Percentiles rank a stretch among this genome's conserved stretches.
phyloP scores from a whole-genome alignment of 2,797 vertebrate genomes.

The Channallabes apus region DNA sequence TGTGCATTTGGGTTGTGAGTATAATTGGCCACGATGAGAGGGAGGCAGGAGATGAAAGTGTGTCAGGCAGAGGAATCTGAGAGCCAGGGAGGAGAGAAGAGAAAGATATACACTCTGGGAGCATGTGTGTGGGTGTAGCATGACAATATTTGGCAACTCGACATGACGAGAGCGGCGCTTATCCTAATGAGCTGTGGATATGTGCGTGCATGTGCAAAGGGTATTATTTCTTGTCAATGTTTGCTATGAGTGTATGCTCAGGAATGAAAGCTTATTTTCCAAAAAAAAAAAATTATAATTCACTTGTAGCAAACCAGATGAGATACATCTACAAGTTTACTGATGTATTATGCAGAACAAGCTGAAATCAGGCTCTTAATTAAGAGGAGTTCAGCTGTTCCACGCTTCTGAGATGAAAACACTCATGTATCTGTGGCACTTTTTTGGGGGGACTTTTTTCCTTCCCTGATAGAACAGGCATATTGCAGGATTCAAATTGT shows the following conservation, averaged over 20 bases:
- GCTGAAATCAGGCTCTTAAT: slow-evolving; percentile 15
- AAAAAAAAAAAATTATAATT: not conserved
- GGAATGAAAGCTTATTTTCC: slow-evolving; percentile 3
- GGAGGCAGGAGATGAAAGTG: slow-evolving; percentile 36
- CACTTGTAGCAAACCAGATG: not conserved
- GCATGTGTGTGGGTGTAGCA: slow-evolving; percentile 38
- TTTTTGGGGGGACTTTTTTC: not conserved
- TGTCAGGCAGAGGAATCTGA: slow-evolving; percentile 41
- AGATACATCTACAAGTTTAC: not conserved
- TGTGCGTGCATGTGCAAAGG: slow-evolving; percentile 16
- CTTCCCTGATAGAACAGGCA: too few relatives aligned
- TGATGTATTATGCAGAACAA: slow-evolving; percentile 4
- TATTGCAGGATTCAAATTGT: too few relatives aligned
- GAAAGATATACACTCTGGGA: slow-evolving; percentile 36
- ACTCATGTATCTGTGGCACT: not conserved
- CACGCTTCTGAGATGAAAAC: not conserved
- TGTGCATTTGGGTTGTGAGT: slow-evolving; percentile 33
- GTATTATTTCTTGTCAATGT: slow-evolving; percentile 13
- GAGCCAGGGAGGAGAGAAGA: slow-evolving; percentile 34
- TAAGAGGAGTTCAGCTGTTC: slow-evolving; percentile 20
- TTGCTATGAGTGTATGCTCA: not conserved
- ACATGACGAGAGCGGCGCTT: slow-evolving; percentile 54
- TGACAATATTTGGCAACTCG: slow-evolving; percentile 55
- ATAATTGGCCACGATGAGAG: slow-evolving; percentile 40
- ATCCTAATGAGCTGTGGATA: slow-evolving; percentile 57